phyloP scores from a whole-genome alignment of 2,113 vertebrate genomes.

The Vireo altiloquus region DNA sequence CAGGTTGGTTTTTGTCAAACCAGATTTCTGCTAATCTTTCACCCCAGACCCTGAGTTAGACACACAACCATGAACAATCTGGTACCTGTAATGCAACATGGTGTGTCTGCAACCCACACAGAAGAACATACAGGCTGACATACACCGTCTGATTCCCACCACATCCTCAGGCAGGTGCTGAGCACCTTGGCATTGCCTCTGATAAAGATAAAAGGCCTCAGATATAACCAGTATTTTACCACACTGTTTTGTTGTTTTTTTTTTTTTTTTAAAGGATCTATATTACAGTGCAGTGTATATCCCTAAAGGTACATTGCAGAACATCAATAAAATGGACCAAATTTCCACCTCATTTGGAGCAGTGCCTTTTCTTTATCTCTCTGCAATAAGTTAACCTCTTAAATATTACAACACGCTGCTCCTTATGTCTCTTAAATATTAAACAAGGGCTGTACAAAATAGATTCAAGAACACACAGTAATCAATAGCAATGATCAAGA shows the following conservation, averaged over 20 bases:
- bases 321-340: slow-evolving; percentile 18
- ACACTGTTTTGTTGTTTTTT: background rate
- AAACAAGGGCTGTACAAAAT: slow-evolving; percentile 54
- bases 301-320: background rate
- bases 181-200: background rate
- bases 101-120: background rate
- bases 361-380: background rate
- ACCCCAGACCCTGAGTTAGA: background rate
- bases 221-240: background rate
- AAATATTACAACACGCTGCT: slow-evolving; percentile 58
- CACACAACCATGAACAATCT: rapidly evolving
- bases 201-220: background rate
- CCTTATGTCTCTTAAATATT: slow-evolving; percentile 67
- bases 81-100: too few species aligned
- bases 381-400: slow-evolving; percentile 58
- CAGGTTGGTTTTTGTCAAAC: rapidly evolving
- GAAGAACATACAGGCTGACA: rapidly evolving
- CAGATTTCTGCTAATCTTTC: background rate
- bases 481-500: slow-evolving; percentile 60
- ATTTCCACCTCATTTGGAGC: slow-evolving; percentile 32
- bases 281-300: background rate
- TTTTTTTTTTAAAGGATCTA: background rate
- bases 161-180: background rate
- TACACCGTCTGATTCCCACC: rapidly evolving
- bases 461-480: slow-evolving; percentile 46